Evolutionary conservation across 2,888 invertebrate species (phyloP).

Genomic region (Macaria liturata): DNA sequence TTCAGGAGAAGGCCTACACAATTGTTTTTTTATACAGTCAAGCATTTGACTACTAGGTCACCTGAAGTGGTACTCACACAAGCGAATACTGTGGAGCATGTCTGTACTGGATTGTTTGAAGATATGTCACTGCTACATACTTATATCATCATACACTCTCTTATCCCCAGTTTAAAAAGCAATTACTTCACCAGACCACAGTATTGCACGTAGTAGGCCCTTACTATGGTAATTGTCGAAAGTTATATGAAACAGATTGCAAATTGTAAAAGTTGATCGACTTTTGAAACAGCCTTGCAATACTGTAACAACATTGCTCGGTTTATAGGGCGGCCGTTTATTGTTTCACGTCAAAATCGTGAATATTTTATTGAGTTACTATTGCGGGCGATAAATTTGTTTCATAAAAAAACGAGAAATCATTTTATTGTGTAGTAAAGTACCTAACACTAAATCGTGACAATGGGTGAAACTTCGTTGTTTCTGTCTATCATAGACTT

Average conservation of each 20-base stretch:
- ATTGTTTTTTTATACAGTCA: too few species aligned
- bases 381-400: too few species aligned
- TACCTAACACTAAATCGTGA: too few species aligned
- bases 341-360: neutral
- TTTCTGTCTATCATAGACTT: too few species aligned
- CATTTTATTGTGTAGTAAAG: too few species aligned
- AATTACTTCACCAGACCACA: constrained; percentile 17
- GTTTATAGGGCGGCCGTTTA: constrained; percentile 9
- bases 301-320: constrained; percentile 1
- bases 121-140: constrained; percentile 3
- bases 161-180: constrained; percentile 8
- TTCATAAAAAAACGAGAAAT: too few species aligned
- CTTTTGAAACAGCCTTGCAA: constrained; percentile 33
- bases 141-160: neutral
- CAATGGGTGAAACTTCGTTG: too few species aligned
- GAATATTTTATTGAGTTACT: too few species aligned
- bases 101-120: neutral
- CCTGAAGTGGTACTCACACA: too few species aligned
- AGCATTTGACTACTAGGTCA: too few species aligned
- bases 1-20: too few species aligned
- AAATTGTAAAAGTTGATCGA: constrained; percentile 31
- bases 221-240: constrained; percentile 42
- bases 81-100: too few species aligned
- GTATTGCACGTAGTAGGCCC: constrained; percentile 28
- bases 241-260: constrained; percentile 39